phyloP scores from a whole-genome alignment of 2,888 invertebrate genomes.

The Rhodophaea formosa region DNA sequence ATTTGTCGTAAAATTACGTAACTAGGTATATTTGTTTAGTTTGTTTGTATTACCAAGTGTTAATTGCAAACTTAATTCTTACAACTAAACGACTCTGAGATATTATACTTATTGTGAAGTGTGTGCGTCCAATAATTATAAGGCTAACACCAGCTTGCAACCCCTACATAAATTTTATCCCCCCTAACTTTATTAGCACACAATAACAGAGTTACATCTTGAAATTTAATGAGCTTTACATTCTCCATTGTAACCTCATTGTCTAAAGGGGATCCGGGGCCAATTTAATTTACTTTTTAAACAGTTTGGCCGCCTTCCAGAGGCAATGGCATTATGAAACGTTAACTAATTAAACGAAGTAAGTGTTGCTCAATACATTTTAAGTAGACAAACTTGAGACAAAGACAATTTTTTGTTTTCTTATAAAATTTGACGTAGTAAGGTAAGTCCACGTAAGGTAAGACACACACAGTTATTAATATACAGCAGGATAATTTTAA shows the following conservation, averaged over 20 bases:
- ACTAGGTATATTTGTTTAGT: too few relatives aligned
- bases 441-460: too few relatives aligned
- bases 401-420: too few relatives aligned
- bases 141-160: background rate
- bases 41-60: too few relatives aligned
- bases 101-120: too few relatives aligned
- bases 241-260: slow-evolving; percentile 25
- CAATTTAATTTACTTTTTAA: slow-evolving; percentile 48
- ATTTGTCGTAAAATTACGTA: too few relatives aligned
- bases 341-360: slow-evolving; percentile 35
- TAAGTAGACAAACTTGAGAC: slow-evolving; percentile 13
- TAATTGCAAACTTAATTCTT: too few relatives aligned
- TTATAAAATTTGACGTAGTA: too few relatives aligned
- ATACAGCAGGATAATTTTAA: too few relatives aligned
- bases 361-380: slow-evolving; percentile 22
- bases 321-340: slow-evolving; percentile 36
- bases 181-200: background rate
- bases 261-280: slow-evolving; percentile 35
- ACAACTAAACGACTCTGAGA: too few relatives aligned
- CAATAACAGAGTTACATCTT: slow-evolving; percentile 11
- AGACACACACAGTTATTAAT: too few relatives aligned
- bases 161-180: background rate
- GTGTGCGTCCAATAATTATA: too few relatives aligned
- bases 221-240: slow-evolving; percentile 16
- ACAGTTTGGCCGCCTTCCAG: slow-evolving; percentile 43